Base-by-base conservation (phyloP, 2,888 invertebrate species). In the Thecocarcelia acutangulata region DNA sequence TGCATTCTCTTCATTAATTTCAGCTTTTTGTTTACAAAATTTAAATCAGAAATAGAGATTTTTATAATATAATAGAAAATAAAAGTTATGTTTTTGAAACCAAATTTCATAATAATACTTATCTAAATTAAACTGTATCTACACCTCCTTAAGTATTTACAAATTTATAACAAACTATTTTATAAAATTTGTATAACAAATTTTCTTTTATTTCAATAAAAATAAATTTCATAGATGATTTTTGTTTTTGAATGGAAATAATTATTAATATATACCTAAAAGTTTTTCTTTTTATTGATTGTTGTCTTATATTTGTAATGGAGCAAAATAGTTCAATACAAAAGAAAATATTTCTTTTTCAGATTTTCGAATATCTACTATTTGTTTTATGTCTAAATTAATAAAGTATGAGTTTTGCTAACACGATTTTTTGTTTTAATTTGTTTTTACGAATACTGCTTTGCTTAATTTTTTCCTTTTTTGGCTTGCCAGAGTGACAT, bases 171-270 rank as follows among this genome's bases (percentile, higher is more conserved):
- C 15, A 40, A 48, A 33, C 12, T 17, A 58, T 12, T 24, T 24
- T 50, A 48, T 59, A 58, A 63, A 74, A 74, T 56, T 44, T 74
- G 63, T 74, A 64, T 64, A 54, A 74, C 46, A 74, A 74, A 54
- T 61, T 73, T 28, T 33, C 33, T 33, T 33, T 33, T 24, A 5
- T 5, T 24, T 33, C 1, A 33, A 33, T 33, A 33, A 33, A 33
- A 9, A 9, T 33, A 33, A 33, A 6, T 33, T 8, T 6, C 8
- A 1, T 5, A 33, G 33, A 8, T 8, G 33, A 33, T 3, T 3
- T 24, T 2, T 5, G 24, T 24, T 5, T 2, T 5, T 24, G 2
- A 24, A 5, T 33, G 6, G 33, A 33, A 33, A 33, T 33, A 33
- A 33, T 33, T 33, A 8, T 33, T 6, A 33, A 33, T 33, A 33